Percentiles rank a stretch among this genome's conserved stretches.
Conservation (phyloP, 2,797 vertebrate genomes). For the Cyclura pinguis region DNA sequence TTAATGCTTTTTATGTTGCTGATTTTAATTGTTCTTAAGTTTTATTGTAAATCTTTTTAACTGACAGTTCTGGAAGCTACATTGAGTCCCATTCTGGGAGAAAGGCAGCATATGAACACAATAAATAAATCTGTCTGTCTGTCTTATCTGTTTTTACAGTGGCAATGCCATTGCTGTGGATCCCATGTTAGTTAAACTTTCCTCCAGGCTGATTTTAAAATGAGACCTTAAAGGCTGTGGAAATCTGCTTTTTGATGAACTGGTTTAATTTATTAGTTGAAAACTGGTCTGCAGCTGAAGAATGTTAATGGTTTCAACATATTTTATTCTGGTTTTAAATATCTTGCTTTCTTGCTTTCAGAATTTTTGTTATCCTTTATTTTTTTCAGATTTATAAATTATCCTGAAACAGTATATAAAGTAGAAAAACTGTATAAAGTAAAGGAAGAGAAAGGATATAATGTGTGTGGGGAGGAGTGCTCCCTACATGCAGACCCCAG, state of each 20-base stretch:
- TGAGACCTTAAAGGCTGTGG: neutral
- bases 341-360: neutral
- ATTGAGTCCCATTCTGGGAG: no score
- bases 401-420: neutral
- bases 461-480: neutral
- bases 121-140: no score
- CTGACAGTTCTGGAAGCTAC: no score
- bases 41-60: no score
- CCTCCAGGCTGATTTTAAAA: neutral
- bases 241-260: neutral
- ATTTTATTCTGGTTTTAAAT: neutral
- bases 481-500: neutral
- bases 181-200: neutral
- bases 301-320: neutral
- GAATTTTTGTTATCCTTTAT: neutral
- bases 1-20: no score
- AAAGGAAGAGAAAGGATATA: no score
- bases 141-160: neutral
- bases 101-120: no score
- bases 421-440: no score
- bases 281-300: no score
- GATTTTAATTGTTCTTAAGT: no score
- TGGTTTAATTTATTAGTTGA: neutral
- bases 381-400: conserved; percentile 1
- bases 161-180: neutral